A percentile compares a stretch with the other conserved stretches of the same genome.
phyloP scores from a whole-genome alignment of 2,888 invertebrate species.

The Resseliella maxima region DNA sequence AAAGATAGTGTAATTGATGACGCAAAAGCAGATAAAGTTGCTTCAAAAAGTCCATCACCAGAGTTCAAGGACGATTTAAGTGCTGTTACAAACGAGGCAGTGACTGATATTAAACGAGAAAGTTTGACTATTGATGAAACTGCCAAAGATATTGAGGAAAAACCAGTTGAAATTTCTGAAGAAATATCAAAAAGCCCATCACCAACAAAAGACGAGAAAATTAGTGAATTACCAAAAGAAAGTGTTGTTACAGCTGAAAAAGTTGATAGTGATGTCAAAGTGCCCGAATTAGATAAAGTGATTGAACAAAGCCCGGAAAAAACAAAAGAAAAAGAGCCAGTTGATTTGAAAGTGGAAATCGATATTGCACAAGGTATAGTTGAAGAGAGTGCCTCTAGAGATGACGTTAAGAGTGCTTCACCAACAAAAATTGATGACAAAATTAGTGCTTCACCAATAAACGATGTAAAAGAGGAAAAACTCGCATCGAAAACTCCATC shows the following conservation, averaged over 20 bases:
- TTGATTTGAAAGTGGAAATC: neutral
- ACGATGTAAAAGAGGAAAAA: neutral
- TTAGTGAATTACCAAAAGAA: neutral
- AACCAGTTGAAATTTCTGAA: neutral
- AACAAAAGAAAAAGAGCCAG: neutral
- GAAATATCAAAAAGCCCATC: neutral
- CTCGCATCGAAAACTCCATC: neutral
- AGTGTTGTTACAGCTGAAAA: neutral
- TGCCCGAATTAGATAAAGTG: neutral
- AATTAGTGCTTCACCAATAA: neutral
- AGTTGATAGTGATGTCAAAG: neutral
- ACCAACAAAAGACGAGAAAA: neutral
- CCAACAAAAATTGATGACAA: neutral
- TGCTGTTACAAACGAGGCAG: neutral
- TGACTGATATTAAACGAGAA: constrained; percentile 4
- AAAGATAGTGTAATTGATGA: neutral
- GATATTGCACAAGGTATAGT: neutral
- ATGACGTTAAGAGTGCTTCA: neutral
- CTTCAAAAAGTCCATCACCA: neutral
- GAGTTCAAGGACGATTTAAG: neutral
- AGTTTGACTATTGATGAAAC: neutral
- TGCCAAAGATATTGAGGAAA: neutral
- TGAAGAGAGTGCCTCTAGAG: neutral
- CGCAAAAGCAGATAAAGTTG: constrained; percentile 57
- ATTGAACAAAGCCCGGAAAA: neutral